A percentile compares a stretch with the other conserved stretches of the same genome.
Evolutionary conservation across 2,888 invertebrate species (phyloP).

Genomic region (Glaucopsyche alexis): DNA sequence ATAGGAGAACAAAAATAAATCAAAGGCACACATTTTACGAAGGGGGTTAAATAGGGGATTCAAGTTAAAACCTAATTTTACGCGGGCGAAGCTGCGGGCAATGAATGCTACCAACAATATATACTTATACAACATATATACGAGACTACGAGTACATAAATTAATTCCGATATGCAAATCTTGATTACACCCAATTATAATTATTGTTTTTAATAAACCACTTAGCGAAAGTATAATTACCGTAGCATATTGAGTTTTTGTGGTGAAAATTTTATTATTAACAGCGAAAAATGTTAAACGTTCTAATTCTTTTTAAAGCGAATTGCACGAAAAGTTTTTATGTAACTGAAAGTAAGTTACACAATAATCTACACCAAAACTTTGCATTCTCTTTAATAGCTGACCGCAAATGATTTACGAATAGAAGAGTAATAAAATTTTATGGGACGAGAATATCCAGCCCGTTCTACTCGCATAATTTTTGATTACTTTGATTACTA

Average conservation of each 20-base stretch:
- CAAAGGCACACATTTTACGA: too few species aligned
- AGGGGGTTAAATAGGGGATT: too few species aligned
- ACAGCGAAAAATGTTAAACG: not conserved
- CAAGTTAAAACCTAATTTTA: too few species aligned
- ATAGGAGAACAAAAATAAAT: too few species aligned
- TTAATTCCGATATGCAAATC: not conserved
- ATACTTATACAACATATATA: too few species aligned
- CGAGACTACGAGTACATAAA: not conserved
- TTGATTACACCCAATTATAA: not conserved
- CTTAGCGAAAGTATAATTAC: not conserved
- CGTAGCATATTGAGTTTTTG: not conserved
- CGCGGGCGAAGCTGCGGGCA: too few species aligned
- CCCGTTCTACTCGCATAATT: too few species aligned
- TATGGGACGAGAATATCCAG: too few species aligned
- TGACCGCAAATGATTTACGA: not conserved
- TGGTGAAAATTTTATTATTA: not conserved
- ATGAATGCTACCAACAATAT: too few species aligned
- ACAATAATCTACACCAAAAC: not conserved
- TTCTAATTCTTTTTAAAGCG: constrained; percentile 9
- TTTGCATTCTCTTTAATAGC: constrained; percentile 9
- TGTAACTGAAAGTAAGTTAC: constrained; percentile 23
- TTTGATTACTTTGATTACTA: too few species aligned
- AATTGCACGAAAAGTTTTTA: not conserved
- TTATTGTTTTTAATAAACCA: not conserved
- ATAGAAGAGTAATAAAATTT: not conserved